These are phyloP conservation scores for Rhamphomyia laevipes DNA, from an alignment of 2,888 invertebrate species.

Conservation along the genomic window DNA sequence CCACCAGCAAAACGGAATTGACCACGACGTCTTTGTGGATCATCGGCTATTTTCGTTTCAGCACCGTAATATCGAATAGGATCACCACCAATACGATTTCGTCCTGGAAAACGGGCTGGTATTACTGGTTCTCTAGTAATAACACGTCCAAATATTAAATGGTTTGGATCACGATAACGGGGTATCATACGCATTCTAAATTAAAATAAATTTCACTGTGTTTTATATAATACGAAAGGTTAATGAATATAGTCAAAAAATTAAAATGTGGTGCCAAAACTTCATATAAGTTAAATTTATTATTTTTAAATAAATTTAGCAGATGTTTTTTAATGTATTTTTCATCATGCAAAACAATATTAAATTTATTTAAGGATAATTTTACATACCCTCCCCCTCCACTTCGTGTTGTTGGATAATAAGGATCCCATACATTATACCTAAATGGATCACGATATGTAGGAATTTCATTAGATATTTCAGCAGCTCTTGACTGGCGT, in stretches of 20 bases:
- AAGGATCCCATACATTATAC: constrained; percentile 71
- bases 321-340: too few relatives aligned
- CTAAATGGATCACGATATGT: constrained; percentile 70
- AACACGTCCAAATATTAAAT: constrained; percentile 60
- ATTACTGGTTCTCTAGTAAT: constrained; percentile 58
- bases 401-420: constrained; percentile 41
- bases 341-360: too few relatives aligned
- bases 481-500: constrained; percentile 74
- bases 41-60: constrained; percentile 20
- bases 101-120: constrained; percentile 28
- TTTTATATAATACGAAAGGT: too few relatives aligned
- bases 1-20: not conserved
- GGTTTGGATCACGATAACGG: constrained; percentile 32
- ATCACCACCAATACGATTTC: constrained; percentile 42
- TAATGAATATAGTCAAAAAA: too few relatives aligned
- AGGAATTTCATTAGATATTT: constrained; percentile 77
- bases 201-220: too few relatives aligned
- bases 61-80: constrained; percentile 41
- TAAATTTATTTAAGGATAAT: too few relatives aligned
- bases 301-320: too few relatives aligned
- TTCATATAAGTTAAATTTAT: too few relatives aligned
- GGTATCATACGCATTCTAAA: constrained; percentile 34
- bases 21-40: constrained; percentile 7
- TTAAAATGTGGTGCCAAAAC: too few relatives aligned
- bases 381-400: constrained; percentile 45